Evolutionary conservation across 2,888 invertebrate genomes (phyloP).

Genomic region (Caenorhabditis sinica): DNA sequence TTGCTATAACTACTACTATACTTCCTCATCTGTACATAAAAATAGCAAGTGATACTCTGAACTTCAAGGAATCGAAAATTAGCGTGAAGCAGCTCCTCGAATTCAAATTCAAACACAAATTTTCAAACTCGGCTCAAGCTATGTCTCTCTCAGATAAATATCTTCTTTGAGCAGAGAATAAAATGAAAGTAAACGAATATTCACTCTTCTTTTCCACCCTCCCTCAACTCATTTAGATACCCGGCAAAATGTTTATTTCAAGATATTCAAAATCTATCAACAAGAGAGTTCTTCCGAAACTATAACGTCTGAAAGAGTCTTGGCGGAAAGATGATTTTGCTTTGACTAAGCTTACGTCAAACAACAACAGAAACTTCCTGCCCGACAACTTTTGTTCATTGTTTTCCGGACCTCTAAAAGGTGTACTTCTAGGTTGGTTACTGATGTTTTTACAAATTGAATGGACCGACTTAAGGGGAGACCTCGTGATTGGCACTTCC

Average conservation of each 20-base stretch:
- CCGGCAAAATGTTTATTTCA: conserved; percentile 24
- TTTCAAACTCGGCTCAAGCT: conserved; percentile 20
- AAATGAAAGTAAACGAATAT: conserved; percentile 24
- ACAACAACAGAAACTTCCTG: conserved; percentile 1
- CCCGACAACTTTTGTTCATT: conserved; percentile 34
- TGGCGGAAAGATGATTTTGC: not conserved
- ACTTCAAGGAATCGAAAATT: conserved; percentile 55
- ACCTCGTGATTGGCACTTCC: conserved; percentile 15
- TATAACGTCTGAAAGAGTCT: not conserved
- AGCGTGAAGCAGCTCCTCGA: not conserved
- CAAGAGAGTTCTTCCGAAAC: not conserved
- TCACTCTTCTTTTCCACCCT: conserved; percentile 11
- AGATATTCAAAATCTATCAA: conserved; percentile 1
- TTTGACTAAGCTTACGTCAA: conserved; percentile 24
- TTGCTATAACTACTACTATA: not conserved
- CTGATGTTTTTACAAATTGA: conserved; percentile 30
- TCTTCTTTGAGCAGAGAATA: conserved; percentile 37
- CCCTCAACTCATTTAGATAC: conserved; percentile 17
- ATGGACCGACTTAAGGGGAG: not conserved
- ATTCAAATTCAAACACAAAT: conserved; percentile 29
- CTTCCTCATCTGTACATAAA: not conserved
- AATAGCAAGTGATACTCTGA: not conserved
- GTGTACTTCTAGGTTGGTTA: conserved; percentile 40
- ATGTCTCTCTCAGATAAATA: conserved; percentile 27
- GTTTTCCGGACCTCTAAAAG: conserved; percentile 40